Evolutionary conservation across 2,797 vertebrate species (phyloP), one percentile per base, ranked within the genome.

Genomic region (Chrosomus eos): DNA sequence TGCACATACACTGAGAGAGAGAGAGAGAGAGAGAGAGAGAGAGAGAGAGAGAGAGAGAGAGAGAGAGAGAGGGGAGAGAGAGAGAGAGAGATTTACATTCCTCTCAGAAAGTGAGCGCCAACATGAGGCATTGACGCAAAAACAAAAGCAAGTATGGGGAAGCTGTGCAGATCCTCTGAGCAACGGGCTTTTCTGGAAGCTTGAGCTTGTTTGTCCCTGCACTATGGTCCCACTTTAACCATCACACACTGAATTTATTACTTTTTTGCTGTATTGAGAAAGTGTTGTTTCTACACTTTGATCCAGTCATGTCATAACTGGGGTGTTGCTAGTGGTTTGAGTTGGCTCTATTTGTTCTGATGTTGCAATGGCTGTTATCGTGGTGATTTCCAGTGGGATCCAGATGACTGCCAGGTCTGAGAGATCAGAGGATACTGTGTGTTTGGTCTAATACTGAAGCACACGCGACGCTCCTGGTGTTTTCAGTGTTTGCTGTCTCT

Each of bases 121-220:
- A 92, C 90, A 85, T 89, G 88, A 93, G 91, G 91, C 92, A 92
- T 93, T 88, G 91, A 92, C 88, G 92, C 92, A 91, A 91, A 86
- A 91, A 88, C 85, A 86, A 91, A 94, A 93, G 86, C 90, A 83
- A 83, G 64, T 78, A 72, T 88, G 86, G 18, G 89, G 87, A 82
- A 66, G 79, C 82, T 68, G 88, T 75, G 92, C 91, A 91, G 89
- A 90, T 90, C 89, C 90, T 91, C 88, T 90, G 87, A 87, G 88
- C 88, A 91, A 78, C 87, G 85, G 83, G 87, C 85, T 91, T 92
- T 90, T 91, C 77, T 86, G 70, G 75, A 87, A 84, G 81, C 82
- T 73, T 87, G 76, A 84, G 87, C 88, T 87, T 86, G 45, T 87
- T 82, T 85, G 87, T 67, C 88, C 88, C 4, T 36, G 91, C 28